Evolutionary conservation across 2,888 invertebrate genomes (phyloP), one percentile per base, ranked within the genome.

Genomic region (Cerceris rybyensis): DNA sequence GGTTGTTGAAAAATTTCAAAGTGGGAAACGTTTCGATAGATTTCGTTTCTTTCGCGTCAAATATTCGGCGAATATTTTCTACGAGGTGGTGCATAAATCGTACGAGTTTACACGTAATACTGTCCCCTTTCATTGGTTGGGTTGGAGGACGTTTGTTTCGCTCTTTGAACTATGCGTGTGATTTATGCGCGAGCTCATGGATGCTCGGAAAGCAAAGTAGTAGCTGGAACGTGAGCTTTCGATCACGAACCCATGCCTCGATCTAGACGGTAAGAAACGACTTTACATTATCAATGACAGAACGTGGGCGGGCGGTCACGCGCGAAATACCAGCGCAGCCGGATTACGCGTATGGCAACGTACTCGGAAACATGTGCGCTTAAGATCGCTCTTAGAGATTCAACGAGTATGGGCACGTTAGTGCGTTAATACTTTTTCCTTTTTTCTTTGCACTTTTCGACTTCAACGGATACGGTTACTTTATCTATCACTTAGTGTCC

Each of bases 211-310:
- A 28, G 28, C 28, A 4, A 28, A 28, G 28, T 28, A 28, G 28
- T 28, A 28, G n/a, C 7, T 7, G 7, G 14, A 46, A 54, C 70
- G 66, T 67, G 59, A 67, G 63, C 64, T 52, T 60, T 72, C 76
- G 76, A 75, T 79, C 72, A 59, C 57, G 49, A 68, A 69, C 64
- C 57, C 68, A 41, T 55, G 65, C 41, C 59, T 39, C 28, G 70
- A 39, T 49, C 71, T 74, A 57, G 72, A 58, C 75, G 59, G 14
- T 70, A 71, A 80, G 75, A 64, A 72, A 79, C 64, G 68, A 58
- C 69, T 63, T 78, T 58, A 68, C 68, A 76, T 80, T 78, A 79
- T 81, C 78, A 80, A 72, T 50, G 85, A 82, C 83, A 77, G 75
- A 54, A 65, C 73, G 82, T 78, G 70, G 80, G 82, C 66, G 65